phyloP scores from a whole-genome alignment of 2,888 invertebrate species.

The Galerucella calmariensis region DNA sequence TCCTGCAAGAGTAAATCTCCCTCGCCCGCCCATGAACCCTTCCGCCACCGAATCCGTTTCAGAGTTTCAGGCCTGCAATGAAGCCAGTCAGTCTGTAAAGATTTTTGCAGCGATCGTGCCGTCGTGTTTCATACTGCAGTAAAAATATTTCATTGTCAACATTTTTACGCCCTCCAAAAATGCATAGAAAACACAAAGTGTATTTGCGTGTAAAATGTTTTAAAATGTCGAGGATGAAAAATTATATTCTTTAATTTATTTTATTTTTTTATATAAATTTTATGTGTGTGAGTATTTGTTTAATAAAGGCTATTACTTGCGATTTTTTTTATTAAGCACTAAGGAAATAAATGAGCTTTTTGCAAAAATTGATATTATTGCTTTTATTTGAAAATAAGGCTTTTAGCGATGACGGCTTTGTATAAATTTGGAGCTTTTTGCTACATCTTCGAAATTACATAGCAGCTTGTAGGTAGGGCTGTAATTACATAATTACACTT shows the following conservation, averaged over 20 bases:
- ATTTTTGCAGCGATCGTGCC: slow-evolving; percentile 29
- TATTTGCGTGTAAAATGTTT: slow-evolving; percentile 20
- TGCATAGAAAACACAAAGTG: slow-evolving; percentile 25
- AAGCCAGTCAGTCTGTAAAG: slow-evolving; percentile 37
- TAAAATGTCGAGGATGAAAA: slow-evolving; percentile 15
- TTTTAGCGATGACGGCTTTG: slow-evolving; percentile 17
- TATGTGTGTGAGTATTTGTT: slow-evolving; percentile 36
- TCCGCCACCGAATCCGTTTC: slow-evolving; percentile 8
- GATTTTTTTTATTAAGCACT: slow-evolving; percentile 27
- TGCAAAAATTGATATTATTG: background rate
- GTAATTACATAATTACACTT: background rate
- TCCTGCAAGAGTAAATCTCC: background rate
- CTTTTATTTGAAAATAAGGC: slow-evolving; percentile 6
- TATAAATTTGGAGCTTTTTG: slow-evolving; percentile 1
- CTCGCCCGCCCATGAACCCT: slow-evolving; percentile 20
- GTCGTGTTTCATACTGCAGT: slow-evolving; percentile 14
- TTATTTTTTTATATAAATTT: slow-evolving; percentile 19
- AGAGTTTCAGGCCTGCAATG: slow-evolving; percentile 18
- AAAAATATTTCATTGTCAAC: slow-evolving; percentile 8
- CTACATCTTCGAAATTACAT: background rate
- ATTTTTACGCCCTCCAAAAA: slow-evolving; percentile 15
- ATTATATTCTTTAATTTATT: slow-evolving; percentile 12
- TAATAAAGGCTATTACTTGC: slow-evolving; percentile 35
- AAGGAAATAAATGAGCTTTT: slow-evolving; percentile 12
- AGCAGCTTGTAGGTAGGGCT: slow-evolving; percentile 1